Base-by-base conservation (phyloP, 2,113 vertebrate genomes). In the Cynoglossus semilaevis region DNA sequence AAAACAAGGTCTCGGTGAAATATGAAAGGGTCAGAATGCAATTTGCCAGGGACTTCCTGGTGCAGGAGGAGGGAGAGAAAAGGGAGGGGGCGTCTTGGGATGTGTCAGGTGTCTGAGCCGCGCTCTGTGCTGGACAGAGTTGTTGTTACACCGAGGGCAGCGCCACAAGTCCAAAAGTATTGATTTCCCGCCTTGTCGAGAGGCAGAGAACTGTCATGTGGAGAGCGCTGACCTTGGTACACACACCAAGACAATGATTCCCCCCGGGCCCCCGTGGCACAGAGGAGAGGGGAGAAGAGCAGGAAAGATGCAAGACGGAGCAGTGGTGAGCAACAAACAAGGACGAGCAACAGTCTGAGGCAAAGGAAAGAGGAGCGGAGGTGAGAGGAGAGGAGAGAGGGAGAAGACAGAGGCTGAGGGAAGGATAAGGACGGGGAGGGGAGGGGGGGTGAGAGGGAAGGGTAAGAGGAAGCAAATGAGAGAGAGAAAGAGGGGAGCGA, bases 121-220 rank as follows among this genome's bases (percentile, higher is more conserved):
- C 37, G 51, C 79, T 72, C 73, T 66, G 77, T 22, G 55, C 66
- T 19, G 70, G 72, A 54, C 80, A 80, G 93, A 92, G 79, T 94
- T 95, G 94, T 94, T 95, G 94, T 95, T 95, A 95, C 95, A 95
- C 95, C 85, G 90, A 96, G 94, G 94, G 95, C 93, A 94, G 91
- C 92, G 93, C 94, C 94, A 94, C 94, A 94, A 87, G 94, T 97
- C 95, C 94, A 90, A 94, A 94, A 95, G 93, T 97, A 97, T 97
- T 95, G 96, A 98, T 98, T 90, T 96, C 94, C 92, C 93, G 92
- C 88, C 94, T 96, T 95, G 94, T 95, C 93, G 90, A 85, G 92
- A 96, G 93, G 93, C 93, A 94, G 93, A 82, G 94, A 96, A 93
- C 93, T 96, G 95, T 96, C 96, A 97, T 93, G 92, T 91, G 81